Percentiles rank a stretch among this genome's conserved stretches.
Conservation (phyloP, 2,797 vertebrate genomes). For the Leuciscus waleckii region DNA sequence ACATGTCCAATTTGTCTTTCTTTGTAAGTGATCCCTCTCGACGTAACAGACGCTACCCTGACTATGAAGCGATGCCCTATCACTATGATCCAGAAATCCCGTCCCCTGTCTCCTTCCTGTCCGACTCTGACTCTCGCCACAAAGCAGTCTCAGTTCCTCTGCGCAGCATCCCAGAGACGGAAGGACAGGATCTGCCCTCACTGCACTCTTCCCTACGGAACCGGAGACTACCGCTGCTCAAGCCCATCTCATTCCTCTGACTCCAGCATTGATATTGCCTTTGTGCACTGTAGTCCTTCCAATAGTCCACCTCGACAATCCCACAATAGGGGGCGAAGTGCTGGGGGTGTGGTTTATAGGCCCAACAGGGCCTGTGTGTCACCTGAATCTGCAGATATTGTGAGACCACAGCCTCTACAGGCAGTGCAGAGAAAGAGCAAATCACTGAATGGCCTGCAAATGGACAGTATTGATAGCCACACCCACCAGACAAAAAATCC, state of each 20-base stretch:
- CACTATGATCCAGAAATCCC: conserved; percentile 77
- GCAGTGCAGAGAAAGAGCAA: conserved; percentile 91
- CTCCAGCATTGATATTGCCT: conserved; percentile 95
- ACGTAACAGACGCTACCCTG: conserved; percentile 82
- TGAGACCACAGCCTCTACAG: conserved; percentile 86
- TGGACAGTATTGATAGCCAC: conserved; percentile 84
- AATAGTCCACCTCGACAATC: conserved; percentile 75
- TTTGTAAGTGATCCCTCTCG: conserved; percentile 83
- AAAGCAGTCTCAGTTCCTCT: conserved; percentile 80
- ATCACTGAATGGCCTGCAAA: conserved; percentile 93
- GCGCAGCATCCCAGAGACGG: conserved; percentile 88
- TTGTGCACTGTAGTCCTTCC: conserved; percentile 83
- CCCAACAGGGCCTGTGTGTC: conserved; percentile 71
- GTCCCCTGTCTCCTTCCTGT: conserved; percentile 75
- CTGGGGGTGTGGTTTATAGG: conserved; percentile 74
- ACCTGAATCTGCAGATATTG: conserved; percentile 77
- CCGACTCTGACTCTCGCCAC: conserved; percentile 82
- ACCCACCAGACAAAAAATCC: conserved; percentile 77
- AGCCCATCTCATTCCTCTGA: conserved; percentile 85
- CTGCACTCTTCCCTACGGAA: conserved; percentile 76
- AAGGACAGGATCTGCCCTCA: conserved; percentile 77
- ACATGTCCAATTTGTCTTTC: background rate
- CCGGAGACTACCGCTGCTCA: conserved; percentile 80
- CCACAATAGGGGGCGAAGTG: conserved; percentile 69
- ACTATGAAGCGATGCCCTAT: conserved; percentile 84